Percentiles rank a stretch among this genome's conserved stretches.
Conservation (phyloP, 2,797 vertebrate genomes). For the Diplodus puntazzo region DNA sequence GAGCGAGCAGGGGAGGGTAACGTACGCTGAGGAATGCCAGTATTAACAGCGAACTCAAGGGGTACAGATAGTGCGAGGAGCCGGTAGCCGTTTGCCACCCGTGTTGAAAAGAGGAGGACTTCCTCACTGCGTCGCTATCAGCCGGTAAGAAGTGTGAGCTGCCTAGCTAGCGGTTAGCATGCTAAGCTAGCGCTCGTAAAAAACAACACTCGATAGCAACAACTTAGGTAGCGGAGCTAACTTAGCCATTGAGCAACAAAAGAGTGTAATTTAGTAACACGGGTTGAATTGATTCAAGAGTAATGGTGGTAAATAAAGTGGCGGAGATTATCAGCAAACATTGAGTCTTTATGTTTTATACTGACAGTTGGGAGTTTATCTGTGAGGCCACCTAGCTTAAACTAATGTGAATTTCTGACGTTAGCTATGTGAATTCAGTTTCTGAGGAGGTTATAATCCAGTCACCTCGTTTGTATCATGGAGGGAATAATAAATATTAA, state of each 20-base stretch:
- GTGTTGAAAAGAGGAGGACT: conserved; percentile 9
- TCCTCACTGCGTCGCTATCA: neutral
- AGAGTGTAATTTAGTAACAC: neutral
- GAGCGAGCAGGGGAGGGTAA: neutral
- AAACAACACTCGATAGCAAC: conserved; percentile 23
- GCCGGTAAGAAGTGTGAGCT: conserved; percentile 51
- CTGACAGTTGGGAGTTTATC: neutral
- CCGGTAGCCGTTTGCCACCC: neutral
- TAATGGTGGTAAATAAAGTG: rapidly evolving
- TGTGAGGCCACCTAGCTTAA: neutral
- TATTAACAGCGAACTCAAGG: neutral
- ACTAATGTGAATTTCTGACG: neutral
- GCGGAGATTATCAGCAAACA: neutral
- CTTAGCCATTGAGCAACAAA: neutral
- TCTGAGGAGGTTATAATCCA: neutral
- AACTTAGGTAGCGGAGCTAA: conserved; percentile 30
- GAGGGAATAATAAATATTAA: too few relatives aligned
- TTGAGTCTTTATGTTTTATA: neutral
- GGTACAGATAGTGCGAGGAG: neutral
- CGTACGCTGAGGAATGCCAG: neutral
- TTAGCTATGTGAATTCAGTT: neutral
- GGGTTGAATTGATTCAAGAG: neutral
- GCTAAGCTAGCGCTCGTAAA: neutral
- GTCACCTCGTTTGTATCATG: neutral
- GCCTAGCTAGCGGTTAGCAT: conserved; percentile 17